Evolutionary conservation across 2,888 invertebrate genomes (phyloP), one percentile per base, ranked within the genome.

Genomic region (Andrena praecox): DNA sequence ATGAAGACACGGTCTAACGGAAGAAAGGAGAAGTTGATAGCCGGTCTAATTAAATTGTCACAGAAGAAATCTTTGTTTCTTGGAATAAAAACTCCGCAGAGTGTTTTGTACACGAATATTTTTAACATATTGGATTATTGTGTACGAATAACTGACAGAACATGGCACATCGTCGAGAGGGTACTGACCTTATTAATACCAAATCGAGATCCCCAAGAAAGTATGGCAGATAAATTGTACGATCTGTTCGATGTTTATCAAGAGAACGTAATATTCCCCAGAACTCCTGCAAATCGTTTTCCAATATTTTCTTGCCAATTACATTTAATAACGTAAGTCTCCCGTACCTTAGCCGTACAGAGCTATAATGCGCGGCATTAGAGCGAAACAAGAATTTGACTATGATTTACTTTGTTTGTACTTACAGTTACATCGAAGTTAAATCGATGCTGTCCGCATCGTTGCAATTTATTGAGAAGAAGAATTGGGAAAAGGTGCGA

Each of bases 121-220:
- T 60, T 63, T 0, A 56, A 66, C 0, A 62, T 71, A 24, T 63
- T 93, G 10, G 91, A 91, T 0, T 60, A 67, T 5, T 93, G 92
- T 67, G 68, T 93, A 50, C 56, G 81, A 33, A 72, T 94, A n/a
- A 77, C 89, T 4, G n/a, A 82, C 0, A 76, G 64, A 16, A 84
- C 90, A 2, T 78, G 88, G 50, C 69, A 75, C 71, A 72, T 93
- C 50, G 81, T 93, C 54, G 84, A 93, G 6, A 88, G 88, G 77
- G 87, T 93, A 67, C 74, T 93, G 6, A 90, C 90, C 5, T 80
- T 94, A 2, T 85, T 93, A 4, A 77, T 90, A 6, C 94, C 94
- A 3, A 75, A 87, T 66, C 90, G 89, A 76, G 90, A 92, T 79
- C 89, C 91, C 2, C n/a, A 81, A 12, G 85, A 90, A 70, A 82